These are phyloP conservation scores for Eublepharis macularius DNA, from an alignment of 2,113 vertebrate species.

Conservation along the genomic window DNA sequence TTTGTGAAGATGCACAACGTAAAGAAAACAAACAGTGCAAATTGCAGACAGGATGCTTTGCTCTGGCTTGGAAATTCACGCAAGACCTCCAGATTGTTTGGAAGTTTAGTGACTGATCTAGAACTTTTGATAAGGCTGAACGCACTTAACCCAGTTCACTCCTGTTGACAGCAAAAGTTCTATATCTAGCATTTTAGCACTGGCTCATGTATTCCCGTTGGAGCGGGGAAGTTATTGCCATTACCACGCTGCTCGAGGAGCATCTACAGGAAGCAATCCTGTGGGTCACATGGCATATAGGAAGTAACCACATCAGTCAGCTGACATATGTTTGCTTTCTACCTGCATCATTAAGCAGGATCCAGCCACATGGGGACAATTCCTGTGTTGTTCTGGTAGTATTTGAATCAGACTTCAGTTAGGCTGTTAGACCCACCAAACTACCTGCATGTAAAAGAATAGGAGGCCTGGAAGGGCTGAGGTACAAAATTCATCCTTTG, in stretches of 20 bases:
- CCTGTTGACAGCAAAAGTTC: background rate
- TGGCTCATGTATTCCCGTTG: background rate
- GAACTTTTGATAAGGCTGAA: background rate
- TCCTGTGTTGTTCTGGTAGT: background rate
- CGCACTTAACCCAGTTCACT: too few relatives aligned
- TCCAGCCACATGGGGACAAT: background rate
- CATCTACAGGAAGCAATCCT: background rate
- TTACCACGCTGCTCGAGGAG: background rate
- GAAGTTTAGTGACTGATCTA: background rate
- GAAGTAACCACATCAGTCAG: background rate
- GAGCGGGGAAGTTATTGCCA: background rate
- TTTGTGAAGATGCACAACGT: conserved; percentile 40
- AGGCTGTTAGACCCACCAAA: background rate
- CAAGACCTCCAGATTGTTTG: conserved; percentile 18
- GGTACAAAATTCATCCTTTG: conserved; percentile 18
- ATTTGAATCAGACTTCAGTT: background rate
- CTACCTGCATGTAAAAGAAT: background rate
- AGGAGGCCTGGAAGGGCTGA: background rate
- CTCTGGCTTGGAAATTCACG: conserved; percentile 39
- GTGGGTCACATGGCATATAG: background rate
- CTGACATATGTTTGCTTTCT: background rate
- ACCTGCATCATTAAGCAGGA: background rate
- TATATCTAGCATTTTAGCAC: background rate
- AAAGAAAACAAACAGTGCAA: conserved; percentile 35
- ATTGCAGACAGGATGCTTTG: conserved; percentile 28